These are phyloP conservation scores for Etheostoma cragini DNA, from an alignment of 2,113 vertebrate genomes.

Conservation along the genomic window DNA sequence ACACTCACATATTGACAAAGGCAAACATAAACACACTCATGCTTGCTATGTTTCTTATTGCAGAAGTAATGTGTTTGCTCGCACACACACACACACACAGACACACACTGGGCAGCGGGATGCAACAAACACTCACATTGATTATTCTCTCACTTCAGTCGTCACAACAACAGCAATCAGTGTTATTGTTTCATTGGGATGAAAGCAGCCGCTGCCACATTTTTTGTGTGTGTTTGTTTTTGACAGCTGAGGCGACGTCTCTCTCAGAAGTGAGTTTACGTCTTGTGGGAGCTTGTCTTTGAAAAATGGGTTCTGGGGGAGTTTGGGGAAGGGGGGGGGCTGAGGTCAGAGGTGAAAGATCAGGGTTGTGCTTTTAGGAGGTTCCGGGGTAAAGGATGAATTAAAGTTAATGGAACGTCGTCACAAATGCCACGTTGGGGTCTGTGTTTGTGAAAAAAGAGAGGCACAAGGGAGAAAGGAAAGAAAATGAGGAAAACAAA, in stretches of 20 bases:
- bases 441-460: background rate
- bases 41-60: slow-evolving; percentile 59
- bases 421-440: background rate
- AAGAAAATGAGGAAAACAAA: background rate
- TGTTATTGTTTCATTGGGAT: slow-evolving; percentile 80
- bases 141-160: slow-evolving; percentile 75
- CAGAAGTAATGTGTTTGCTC: slow-evolving; percentile 47
- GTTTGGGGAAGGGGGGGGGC: background rate
- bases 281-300: slow-evolving; percentile 16
- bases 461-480: background rate
- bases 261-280: slow-evolving; percentile 6
- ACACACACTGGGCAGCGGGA: slow-evolving; percentile 48
- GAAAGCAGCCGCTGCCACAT: slow-evolving; percentile 55
- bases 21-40: slow-evolving; percentile 31
- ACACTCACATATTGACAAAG: slow-evolving; percentile 16
- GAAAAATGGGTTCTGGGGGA: background rate
- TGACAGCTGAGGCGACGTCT: slow-evolving; percentile 19
- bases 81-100: slow-evolving; percentile 31
- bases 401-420: slow-evolving; percentile 35
- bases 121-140: slow-evolving; percentile 77
- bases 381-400: slow-evolving; percentile 22
- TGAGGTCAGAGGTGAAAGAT: slow-evolving; percentile 43
- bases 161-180: slow-evolving; percentile 79
- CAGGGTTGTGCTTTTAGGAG: slow-evolving; percentile 43
- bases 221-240: slow-evolving; percentile 2